Base-by-base conservation (phyloP, 2,113 vertebrate species). In the Clarias gariepinus region DNA sequence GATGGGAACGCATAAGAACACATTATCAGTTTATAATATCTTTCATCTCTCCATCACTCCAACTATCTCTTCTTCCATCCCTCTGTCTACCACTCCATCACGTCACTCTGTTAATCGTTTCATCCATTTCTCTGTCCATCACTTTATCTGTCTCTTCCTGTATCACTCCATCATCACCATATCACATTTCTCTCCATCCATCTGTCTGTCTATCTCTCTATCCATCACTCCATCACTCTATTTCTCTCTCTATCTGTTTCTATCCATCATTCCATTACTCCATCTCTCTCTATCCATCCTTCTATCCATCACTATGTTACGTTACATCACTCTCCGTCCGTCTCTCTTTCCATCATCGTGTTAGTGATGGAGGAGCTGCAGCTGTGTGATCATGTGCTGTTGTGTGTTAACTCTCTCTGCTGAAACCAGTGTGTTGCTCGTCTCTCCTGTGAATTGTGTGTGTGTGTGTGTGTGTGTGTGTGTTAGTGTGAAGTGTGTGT, bases 371-470 rank as follows among this genome's bases (percentile, higher is more conserved):
- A 19, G 55, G 58, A 60, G 58, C 58, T 23, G 58, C 58, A 23
- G 64, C n/a, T 68, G 13, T 68, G 66, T 16, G 23, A 53, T 77
- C 28, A 28, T 83, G 33, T 55, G 58, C 30, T 53, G 19, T 60
- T 30, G 53, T 25, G 58, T 28, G 12, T 30, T 61, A 53, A 81
- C 30, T 9, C 76, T 52, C 41, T 28, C 28, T 8, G 73, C 77
- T 88, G 83, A 78, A 88, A 87, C 87, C 86, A 89, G 80, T 15
- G 82, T 85, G 86, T 90, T 61, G 80, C 76, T 86, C 78, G 9
- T 28, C 74, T 55, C 74, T 53, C 13, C 74, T 55, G 76, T 78
- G 52, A 77, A 77, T 47, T 55, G 52, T 78, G 13, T 73, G 30
- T 19, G 33, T n/a, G n/a, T 7, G 36, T 25, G 41, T 76, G 71